phyloP scores from a whole-genome alignment of 1,140 invertebrate genomes.

The Drosophila bifasciata region DNA sequence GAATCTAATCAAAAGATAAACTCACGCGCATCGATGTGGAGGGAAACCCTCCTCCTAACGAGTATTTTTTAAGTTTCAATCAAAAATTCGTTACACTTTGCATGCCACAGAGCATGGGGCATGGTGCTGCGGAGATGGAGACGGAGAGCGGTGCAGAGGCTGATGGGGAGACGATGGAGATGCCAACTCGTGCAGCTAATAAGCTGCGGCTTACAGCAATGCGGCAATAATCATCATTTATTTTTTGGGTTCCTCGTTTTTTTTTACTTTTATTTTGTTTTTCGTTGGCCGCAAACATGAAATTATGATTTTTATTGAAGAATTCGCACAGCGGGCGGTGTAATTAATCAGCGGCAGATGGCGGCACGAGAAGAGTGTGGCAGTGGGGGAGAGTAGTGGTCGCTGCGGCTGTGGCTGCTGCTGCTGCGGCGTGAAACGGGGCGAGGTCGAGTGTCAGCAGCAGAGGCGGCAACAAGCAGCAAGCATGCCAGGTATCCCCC shows the following conservation, averaged over 20 bases:
- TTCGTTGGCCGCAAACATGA: slow-evolving; percentile 68
- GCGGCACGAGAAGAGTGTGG: slow-evolving; percentile 40
- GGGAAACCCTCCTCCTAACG: slow-evolving; percentile 70
- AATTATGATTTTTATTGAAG: slow-evolving; percentile 83
- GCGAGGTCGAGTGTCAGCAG: slow-evolving; percentile 67
- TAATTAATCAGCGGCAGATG: slow-evolving; percentile 75
- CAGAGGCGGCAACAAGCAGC: slow-evolving; percentile 57
- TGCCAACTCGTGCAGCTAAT: slow-evolving; percentile 77
- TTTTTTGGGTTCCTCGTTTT: slow-evolving; percentile 36
- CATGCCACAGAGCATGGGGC: slow-evolving; percentile 22
- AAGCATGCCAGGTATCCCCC: slow-evolving; percentile 19
- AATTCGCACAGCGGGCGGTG: slow-evolving; percentile 81
- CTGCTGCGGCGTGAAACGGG: slow-evolving; percentile 57
- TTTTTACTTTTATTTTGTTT: slow-evolving; percentile 25
- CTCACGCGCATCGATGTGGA: slow-evolving; percentile 64
- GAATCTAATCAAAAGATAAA: slow-evolving; percentile 83
- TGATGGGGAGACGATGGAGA: slow-evolving; percentile 2
- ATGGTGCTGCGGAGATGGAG: slow-evolving; percentile 2
- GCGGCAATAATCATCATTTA: slow-evolving; percentile 82
- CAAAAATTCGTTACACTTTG: slow-evolving; percentile 81
- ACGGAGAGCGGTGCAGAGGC: neutral
- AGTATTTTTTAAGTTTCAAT: slow-evolving; percentile 81
- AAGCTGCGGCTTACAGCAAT: slow-evolving; percentile 80
- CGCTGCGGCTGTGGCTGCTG: neutral
- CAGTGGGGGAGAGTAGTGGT: neutral